Evolutionary conservation across 2,888 invertebrate genomes (phyloP), one percentile per base, ranked within the genome.

Genomic region (Leptinotarsa juncta): DNA sequence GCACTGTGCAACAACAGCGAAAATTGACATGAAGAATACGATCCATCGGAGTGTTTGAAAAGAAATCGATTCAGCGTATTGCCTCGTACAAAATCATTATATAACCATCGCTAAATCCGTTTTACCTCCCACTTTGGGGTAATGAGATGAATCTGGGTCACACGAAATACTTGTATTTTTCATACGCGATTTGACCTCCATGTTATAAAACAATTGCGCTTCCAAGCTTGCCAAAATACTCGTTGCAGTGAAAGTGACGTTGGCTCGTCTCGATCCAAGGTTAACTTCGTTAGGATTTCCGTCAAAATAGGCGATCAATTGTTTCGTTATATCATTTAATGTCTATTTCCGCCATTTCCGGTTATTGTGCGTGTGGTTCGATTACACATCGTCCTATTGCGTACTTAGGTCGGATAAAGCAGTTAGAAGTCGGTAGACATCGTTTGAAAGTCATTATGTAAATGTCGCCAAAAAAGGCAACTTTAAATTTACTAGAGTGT

Each of bases 281-380:
- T 81, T 81, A 79, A 76, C 81, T 79, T 80, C 79, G 80, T 81
- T 81, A 82, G 79, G 80, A 80, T 83, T 82, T 83, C 83, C 83
- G 83, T 81, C 81, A 77, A 79, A 78, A 78, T 78, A 78, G 76
- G 77, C 82, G 79, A 82, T 81, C 82, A 78, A 83, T 83, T 82
- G 83, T 82, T 82, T 81, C 79, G 78, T 82, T 82, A 82, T 79
- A 79, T 81, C 82, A 81, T 79, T 82, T 79, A 78, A 73, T 79
- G 81, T 79, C 80, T 81, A 81, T 81, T 82, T 82, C 83, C 82
- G 81, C 68, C 60, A 71, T 66, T 78, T 78, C 78, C 78, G 78
- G 78, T 76, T 77, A 73, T 77, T 75, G 73, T 77, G 77, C 77
- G 77, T 77, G 65, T 26, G 68, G 32, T 32, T 16, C 55, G 62